A percentile compares a stretch with the other conserved stretches of the same genome.
Conservation (phyloP, 2,797 vertebrate species). For the Hirundo rustica region DNA sequence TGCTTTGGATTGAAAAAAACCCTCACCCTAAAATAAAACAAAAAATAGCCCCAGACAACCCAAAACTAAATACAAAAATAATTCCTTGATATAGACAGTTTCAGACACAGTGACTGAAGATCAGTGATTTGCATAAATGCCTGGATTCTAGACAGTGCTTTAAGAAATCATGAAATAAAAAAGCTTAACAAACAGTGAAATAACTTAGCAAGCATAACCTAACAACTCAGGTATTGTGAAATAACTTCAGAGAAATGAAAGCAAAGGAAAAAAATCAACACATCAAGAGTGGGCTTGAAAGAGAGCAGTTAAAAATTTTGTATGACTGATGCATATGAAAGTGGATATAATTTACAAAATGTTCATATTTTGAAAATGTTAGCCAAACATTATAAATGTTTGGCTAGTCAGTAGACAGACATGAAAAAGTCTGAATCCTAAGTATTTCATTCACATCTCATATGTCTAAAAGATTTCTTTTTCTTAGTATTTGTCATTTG, state of each 20-base stretch:
- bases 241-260: slow-evolving; percentile 6
- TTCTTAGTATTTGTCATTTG: neutral
- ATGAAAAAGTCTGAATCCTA: neutral
- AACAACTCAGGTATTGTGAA: neutral
- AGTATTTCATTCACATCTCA: neutral
- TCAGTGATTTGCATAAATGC: neutral
- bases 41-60: accelerated
- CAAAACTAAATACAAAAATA: accelerated
- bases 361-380: neutral
- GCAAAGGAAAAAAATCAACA: neutral
- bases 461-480: neutral
- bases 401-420: neutral
- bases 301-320: neutral
- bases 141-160: neutral
- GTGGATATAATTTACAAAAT: neutral
- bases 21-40: neutral
- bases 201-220: slow-evolving; percentile 12
- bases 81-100: neutral
- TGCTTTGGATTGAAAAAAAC: neutral
- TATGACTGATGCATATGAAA: neutral
- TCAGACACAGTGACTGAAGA: neutral
- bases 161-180: neutral
- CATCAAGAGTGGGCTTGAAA: neutral
- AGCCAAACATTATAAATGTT: neutral
- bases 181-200: neutral